phyloP scores from a whole-genome alignment of 2,888 invertebrate genomes.

The Idaea dimidiata region DNA sequence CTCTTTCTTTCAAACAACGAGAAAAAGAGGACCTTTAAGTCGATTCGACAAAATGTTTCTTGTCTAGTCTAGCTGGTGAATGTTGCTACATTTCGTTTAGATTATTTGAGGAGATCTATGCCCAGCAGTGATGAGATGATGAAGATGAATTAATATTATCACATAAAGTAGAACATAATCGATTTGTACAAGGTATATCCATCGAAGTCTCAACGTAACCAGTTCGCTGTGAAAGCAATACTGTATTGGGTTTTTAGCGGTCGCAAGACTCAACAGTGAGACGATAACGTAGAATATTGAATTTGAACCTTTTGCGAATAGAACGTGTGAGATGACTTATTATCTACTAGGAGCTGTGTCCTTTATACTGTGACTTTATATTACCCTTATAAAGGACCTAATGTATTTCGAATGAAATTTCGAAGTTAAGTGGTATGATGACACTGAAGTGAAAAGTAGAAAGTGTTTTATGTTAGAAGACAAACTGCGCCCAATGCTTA shows the following conservation, averaged over 20 bases:
- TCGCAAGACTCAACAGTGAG: constrained; percentile 61
- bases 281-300: constrained; percentile 70
- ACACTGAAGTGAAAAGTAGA: constrained; percentile 5
- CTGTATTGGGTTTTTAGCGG: constrained; percentile 78
- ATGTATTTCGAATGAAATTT: background rate
- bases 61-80: no score
- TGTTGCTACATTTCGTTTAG: no score
- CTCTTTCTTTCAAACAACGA: no score
- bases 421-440: background rate
- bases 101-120: no score
- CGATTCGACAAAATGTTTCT: no score
- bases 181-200: constrained; percentile 35
- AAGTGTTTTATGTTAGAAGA: background rate
- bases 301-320: constrained; percentile 54
- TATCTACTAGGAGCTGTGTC: no score
- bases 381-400: constrained; percentile 1
- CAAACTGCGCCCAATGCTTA: no score
- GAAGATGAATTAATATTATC: no score
- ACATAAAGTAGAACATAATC: no score
- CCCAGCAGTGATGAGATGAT: no score
- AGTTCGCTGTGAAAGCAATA: constrained; percentile 79
- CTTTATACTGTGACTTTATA: constrained; percentile 3
- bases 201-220: constrained; percentile 32
- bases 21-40: no score
- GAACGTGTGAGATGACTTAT: background rate